A percentile compares a stretch with the other conserved stretches of the same genome.
These are phyloP conservation scores for Cebidichthys violaceus DNA, from an alignment of 2,113 vertebrate genomes.

Conservation along the genomic window DNA sequence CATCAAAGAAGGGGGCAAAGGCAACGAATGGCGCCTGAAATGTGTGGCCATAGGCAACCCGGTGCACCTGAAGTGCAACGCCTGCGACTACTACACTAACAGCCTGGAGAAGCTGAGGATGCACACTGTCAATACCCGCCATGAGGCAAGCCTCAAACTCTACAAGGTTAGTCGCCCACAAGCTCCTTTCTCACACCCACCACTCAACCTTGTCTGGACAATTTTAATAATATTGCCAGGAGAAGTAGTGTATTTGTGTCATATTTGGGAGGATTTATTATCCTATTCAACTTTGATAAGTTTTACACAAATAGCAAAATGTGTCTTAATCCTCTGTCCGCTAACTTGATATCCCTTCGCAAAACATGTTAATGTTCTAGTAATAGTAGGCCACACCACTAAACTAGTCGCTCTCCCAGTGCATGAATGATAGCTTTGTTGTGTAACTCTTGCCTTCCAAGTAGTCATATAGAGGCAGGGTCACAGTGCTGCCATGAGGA, in stretches of 20 bases:
- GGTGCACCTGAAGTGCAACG: slow-evolving; percentile 97
- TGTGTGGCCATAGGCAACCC: slow-evolving; percentile 98
- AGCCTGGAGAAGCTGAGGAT: slow-evolving; percentile 98
- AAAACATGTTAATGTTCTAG: slow-evolving; percentile 21
- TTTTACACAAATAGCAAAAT: slow-evolving; percentile 38
- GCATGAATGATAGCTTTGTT: slow-evolving; percentile 58
- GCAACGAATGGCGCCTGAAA: slow-evolving; percentile 98
- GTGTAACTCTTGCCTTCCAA: slow-evolving; percentile 47
- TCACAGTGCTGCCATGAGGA: slow-evolving; percentile 51
- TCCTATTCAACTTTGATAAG: slow-evolving; percentile 8
- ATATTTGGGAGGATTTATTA: slow-evolving; percentile 15
- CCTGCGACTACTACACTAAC: slow-evolving; percentile 99
- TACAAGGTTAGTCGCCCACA: slow-evolving; percentile 91
- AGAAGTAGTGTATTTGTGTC: not conserved
- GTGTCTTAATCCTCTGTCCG: slow-evolving; percentile 13
- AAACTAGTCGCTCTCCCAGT: slow-evolving; percentile 14
- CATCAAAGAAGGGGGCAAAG: slow-evolving; percentile 98
- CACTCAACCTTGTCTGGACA: slow-evolving; percentile 11
- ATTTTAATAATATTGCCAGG: not conserved
- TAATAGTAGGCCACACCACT: slow-evolving; percentile 18
- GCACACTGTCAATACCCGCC: slow-evolving; percentile 95
- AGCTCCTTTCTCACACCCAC: not conserved
- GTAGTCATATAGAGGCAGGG: slow-evolving; percentile 40
- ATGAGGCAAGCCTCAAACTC: slow-evolving; percentile 97
- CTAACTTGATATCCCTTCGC: slow-evolving; percentile 25